Conservation (phyloP, 2,113 vertebrate species). For the Mormyrus iriodes region DNA sequence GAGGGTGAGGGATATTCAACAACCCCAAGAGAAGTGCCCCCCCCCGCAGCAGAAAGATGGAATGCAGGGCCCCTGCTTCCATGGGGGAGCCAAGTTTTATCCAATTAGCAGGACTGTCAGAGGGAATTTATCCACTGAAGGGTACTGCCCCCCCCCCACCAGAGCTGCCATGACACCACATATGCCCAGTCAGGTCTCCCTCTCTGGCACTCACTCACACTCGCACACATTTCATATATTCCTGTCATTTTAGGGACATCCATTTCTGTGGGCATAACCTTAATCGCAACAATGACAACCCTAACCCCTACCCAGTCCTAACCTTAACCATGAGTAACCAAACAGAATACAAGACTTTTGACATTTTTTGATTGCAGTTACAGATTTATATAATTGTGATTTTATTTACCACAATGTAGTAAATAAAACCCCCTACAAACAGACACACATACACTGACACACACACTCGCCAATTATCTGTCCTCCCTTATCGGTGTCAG, state of each 20-base stretch:
- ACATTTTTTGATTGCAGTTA: no score
- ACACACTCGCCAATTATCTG: not conserved
- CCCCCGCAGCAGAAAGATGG: slow-evolving; percentile 58
- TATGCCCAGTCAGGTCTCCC: slow-evolving; percentile 30
- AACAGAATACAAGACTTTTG: not conserved
- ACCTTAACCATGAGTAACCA: not conserved
- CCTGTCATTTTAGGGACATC: not conserved
- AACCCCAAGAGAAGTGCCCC: slow-evolving; percentile 65
- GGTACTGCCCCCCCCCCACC: slow-evolving; percentile 38
- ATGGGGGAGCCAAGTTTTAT: slow-evolving; percentile 75
- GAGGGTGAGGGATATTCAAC: slow-evolving; percentile 85
- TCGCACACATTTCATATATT: not conserved
- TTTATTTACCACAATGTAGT: no score
- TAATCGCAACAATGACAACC: not conserved
- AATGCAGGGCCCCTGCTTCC: slow-evolving; percentile 73
- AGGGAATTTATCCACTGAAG: slow-evolving; percentile 88
- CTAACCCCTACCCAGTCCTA: no score
- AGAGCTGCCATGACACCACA: slow-evolving; percentile 34
- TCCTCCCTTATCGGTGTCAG: not conserved
- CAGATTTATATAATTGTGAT: no score
- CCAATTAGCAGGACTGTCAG: slow-evolving; percentile 99
- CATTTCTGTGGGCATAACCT: not conserved
- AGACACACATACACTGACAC: not conserved
- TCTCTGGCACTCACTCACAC: slow-evolving; percentile 47
- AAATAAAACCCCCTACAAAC: not conserved